Base-by-base conservation (phyloP, 1,140 invertebrate genomes). In the Orius insidiosus region DNA sequence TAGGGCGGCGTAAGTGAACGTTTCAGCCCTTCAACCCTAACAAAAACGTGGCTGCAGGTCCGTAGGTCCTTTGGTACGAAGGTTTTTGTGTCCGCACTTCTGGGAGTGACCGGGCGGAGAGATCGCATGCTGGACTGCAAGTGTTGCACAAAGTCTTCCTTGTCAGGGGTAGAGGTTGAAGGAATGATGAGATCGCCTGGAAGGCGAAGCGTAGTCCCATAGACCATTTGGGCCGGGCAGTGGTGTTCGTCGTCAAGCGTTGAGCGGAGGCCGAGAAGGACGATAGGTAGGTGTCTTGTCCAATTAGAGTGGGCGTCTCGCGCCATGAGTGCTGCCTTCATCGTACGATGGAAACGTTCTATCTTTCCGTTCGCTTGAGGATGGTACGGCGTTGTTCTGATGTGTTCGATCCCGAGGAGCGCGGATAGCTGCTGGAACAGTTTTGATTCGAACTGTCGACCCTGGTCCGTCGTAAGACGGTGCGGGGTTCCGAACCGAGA, bases 381-480 rank as follows among this genome's bases (percentile, higher is more conserved):
- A 39, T 36, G 35, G 9, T 36, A 36, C 3, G 35, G n/a, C 14
- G 15, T 36, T 31, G 46, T 11, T 30, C 10, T 13, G 5, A 24
- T 39, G 7, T 40, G 3, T 5, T 47, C 19, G 7, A 13, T 32
- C 18, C 13, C 19, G 11, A 40, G 34, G 11, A 16, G 8, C 14
- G 3, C 14, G 3, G 33, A 24, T 5, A 38, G 37, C 10, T 10
- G 5, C 6, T 39, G 3, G 37, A 47, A 40, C 1, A 47, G 8
- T 9, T 39, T 14, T 0, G 53, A 51, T 44, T 61, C 54, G 41
- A 64, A 65, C 37, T 60, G 63, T 8, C 49, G 36, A 1, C 60
- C 59, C 49, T 56, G 54, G 45, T 63, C 60, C 0, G 50, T 55
- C 0, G 58, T 61, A 5, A 62, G 53, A 2, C 32, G 46, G 1